These are phyloP conservation scores for Gymnopithys bicolor DNA, from an alignment of 2,797 vertebrate genomes.

Conservation along the genomic window DNA sequence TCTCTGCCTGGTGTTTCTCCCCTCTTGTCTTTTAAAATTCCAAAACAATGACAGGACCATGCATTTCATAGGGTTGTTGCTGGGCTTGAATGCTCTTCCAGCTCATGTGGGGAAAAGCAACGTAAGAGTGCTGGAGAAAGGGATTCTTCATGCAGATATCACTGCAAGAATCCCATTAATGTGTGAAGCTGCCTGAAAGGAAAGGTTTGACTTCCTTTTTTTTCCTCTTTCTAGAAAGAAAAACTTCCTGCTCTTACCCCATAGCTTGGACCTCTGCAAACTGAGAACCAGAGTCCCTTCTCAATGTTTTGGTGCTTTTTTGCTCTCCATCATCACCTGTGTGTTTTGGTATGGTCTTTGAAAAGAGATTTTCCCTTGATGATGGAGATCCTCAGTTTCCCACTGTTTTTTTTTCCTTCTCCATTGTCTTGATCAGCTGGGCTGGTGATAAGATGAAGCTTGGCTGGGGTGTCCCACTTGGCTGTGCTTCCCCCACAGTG, in stretches of 20 bases:
- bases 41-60: fast-evolving
- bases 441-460: not conserved
- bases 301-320: fast-evolving
- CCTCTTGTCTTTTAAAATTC: not conserved
- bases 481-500: fast-evolving
- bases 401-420: not conserved
- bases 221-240: not conserved
- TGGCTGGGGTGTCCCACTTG: fast-evolving
- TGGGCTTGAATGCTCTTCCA: not conserved
- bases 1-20: not conserved
- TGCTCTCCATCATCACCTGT: not conserved
- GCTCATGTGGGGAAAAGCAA: not conserved
- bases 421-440: not conserved
- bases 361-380: not conserved
- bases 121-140: not conserved
- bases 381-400: not conserved
- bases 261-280: not conserved
- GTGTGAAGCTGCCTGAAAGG: not conserved
- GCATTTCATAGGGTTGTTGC: not conserved
- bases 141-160: not conserved
- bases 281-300: fast-evolving
- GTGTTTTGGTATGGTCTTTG: fast-evolving
- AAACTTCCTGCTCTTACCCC: not conserved
- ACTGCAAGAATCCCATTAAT: not conserved
- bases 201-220: not conserved